Base-by-base conservation (phyloP, 2,113 vertebrate genomes). In the Esox niger region DNA sequence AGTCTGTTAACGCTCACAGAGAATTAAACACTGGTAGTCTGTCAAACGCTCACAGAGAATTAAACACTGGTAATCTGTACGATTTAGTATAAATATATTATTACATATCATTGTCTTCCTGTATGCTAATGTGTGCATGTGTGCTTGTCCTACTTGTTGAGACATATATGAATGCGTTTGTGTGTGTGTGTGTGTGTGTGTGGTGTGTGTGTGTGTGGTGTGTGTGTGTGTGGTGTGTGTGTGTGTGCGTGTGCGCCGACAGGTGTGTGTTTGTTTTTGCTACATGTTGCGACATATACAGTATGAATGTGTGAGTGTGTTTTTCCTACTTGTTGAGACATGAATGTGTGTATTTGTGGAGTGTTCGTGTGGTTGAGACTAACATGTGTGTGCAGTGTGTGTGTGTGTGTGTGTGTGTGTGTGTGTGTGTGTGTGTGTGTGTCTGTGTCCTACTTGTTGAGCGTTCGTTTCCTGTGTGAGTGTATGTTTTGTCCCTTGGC, bases 121-220 rank as follows among this genome's bases (percentile, higher is more conserved):
- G n/a, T n/a, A n/a, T n/a, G n/a, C n/a, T n/a, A 1, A 25, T 13
- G 21, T 56, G 54, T 56, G 54, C 11, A 25, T 56, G 54, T 56
- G 21, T 56, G 54, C 27, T 23, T 25, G 10, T 47, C 85, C 89
- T 90, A 98, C 97, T 97, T 98, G 89, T 97, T 98, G 46, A 97
- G 95, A 7, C 96, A 92, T 84, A 98, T 92, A 88, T 98, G 98
- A 95, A 99, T 56, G 54, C 27, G 54, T 55, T 21, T 2, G 54
- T 55, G 54, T 55, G 20, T 55, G 54, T 55, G 23, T 25, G 6
- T 56, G n/a, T n/a, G n/a, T 55, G 54, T 55, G 23, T 25, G 6
- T 56, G n/a, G n/a, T 2, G 54, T 55, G 54, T 55, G 20, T 55
- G 54, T 55, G 23, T 25, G 6, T 56, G n/a, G n/a, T 13, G 21